phyloP scores from a whole-genome alignment of 2,113 vertebrate species.

The Poeciliopsis retropinna region DNA sequence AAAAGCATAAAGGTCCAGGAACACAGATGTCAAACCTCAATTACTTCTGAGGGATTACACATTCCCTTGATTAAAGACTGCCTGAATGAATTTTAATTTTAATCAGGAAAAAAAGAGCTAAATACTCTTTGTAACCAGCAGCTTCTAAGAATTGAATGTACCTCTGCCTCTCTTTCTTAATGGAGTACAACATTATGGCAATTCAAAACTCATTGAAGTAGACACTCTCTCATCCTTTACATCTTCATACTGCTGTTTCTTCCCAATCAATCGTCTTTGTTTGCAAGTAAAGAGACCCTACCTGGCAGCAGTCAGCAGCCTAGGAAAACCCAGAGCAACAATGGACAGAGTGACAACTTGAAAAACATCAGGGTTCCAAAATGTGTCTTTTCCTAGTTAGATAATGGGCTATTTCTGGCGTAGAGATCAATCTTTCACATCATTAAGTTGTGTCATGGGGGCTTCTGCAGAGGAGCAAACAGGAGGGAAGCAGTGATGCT shows the following conservation, averaged over 20 bases:
- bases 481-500: conserved; percentile 36
- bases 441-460: conserved; percentile 59
- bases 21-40: background rate
- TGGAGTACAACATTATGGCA: conserved; percentile 27
- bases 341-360: conserved; percentile 52
- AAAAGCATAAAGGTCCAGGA: background rate
- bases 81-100: conserved; percentile 10
- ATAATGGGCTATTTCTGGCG: conserved; percentile 64
- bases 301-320: conserved; percentile 30
- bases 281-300: conserved; percentile 27
- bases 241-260: conserved; percentile 45
- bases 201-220: conserved; percentile 58
- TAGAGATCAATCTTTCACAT: conserved; percentile 61
- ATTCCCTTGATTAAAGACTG: background rate
- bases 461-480: conserved; percentile 40
- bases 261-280: conserved; percentile 35
- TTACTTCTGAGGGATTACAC: too few relatives aligned
- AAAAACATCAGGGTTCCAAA: conserved; percentile 43
- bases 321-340: conserved; percentile 26
- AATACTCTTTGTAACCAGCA: background rate
- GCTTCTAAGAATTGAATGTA: conserved; percentile 37
- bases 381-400: conserved; percentile 55
- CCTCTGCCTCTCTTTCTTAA: background rate
- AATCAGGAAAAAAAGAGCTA: background rate
- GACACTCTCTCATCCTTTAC: conserved; percentile 46